A percentile compares a stretch with the other conserved stretches of the same genome.
Evolutionary conservation across 2,797 vertebrate genomes (phyloP).

Genomic region (Capromys pilorides): DNA sequence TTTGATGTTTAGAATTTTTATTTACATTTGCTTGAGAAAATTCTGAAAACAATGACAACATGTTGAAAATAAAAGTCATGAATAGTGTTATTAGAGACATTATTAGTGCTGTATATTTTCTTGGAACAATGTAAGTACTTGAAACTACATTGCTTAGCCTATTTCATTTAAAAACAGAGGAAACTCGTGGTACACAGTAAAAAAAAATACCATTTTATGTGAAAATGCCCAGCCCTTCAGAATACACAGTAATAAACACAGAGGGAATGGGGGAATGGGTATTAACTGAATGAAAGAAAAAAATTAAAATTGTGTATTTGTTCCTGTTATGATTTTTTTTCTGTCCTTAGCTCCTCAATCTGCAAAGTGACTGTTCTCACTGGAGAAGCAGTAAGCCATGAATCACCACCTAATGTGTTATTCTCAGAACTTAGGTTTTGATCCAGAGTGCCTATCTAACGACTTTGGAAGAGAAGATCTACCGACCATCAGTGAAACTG

Average conservation of each 20-base stretch:
- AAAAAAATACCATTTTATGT: background rate
- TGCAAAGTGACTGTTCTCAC: background rate
- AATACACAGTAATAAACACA: background rate
- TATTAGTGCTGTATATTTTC: background rate
- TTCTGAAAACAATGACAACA: background rate
- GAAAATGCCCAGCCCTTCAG: background rate
- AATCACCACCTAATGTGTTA: background rate
- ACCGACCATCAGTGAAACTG: background rate
- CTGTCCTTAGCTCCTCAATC: background rate
- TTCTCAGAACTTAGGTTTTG: background rate
- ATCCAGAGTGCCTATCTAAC: background rate
- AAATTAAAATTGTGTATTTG: background rate
- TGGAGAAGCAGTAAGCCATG: background rate
- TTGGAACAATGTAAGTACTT: background rate
- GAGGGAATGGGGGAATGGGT: background rate
- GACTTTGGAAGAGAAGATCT: background rate
- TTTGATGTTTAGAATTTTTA: background rate
- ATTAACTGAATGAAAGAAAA: background rate
- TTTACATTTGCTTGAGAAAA: slow-evolving; percentile 21
- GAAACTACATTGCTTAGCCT: background rate
- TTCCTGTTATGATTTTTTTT: background rate
- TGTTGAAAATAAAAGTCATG: background rate
- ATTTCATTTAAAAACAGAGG: background rate
- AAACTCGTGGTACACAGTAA: background rate
- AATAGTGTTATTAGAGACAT: background rate